Percentiles rank a stretch among this genome's conserved stretches.
phyloP scores from a whole-genome alignment of 2,888 invertebrate species.

The Hecatera dysodea region DNA sequence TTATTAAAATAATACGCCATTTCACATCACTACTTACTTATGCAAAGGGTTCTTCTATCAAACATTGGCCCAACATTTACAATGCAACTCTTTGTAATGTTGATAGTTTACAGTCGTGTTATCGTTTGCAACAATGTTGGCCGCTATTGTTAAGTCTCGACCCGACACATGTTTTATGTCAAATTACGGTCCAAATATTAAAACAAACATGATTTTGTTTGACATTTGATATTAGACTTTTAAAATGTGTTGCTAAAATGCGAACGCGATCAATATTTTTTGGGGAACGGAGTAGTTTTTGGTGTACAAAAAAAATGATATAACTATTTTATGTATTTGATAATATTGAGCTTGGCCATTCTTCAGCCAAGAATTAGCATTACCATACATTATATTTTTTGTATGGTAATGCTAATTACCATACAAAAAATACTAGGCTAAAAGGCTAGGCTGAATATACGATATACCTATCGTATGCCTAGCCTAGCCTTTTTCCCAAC shows the following conservation, averaged over 20 bases:
- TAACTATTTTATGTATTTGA: too few relatives aligned
- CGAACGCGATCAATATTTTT: slow-evolving; percentile 6
- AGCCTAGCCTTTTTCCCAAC: too few relatives aligned
- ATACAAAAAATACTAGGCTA: too few relatives aligned
- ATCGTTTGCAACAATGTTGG: slow-evolving; percentile 67
- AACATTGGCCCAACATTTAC: slow-evolving; percentile 62
- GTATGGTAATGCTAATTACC: too few relatives aligned
- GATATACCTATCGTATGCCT: too few relatives aligned
- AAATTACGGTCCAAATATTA: slow-evolving; percentile 59
- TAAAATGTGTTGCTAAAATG: slow-evolving; percentile 32
- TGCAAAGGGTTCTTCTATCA: slow-evolving; percentile 64
- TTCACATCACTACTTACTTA: slow-evolving; percentile 47
- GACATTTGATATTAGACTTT: slow-evolving; percentile 47
- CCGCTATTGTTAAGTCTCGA: slow-evolving; percentile 64
- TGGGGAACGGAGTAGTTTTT: too few relatives aligned
- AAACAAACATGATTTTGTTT: slow-evolving; percentile 59
- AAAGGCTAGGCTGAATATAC: too few relatives aligned
- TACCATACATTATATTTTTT: too few relatives aligned
- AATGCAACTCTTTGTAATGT: slow-evolving; percentile 57
- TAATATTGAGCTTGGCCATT: too few relatives aligned
- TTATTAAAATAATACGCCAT: slow-evolving; percentile 3
- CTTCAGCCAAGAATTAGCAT: too few relatives aligned
- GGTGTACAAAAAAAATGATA: too few relatives aligned
- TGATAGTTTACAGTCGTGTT: slow-evolving; percentile 56
- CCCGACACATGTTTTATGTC: slow-evolving; percentile 70